Base-by-base conservation (phyloP, 2,797 vertebrate genomes). In the Lacerta bilineata region DNA sequence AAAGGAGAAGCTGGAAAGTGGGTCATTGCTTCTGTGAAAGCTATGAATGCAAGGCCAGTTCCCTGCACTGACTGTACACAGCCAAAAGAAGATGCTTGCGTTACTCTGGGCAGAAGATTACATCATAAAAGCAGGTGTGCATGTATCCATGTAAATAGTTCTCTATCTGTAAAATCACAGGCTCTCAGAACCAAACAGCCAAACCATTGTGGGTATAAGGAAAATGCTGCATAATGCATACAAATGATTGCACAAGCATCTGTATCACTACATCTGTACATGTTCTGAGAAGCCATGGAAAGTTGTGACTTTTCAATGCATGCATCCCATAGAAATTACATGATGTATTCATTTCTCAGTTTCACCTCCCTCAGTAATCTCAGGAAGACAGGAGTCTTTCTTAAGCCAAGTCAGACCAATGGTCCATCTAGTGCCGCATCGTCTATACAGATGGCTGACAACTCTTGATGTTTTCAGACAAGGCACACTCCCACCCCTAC, bases 1-100 rank as follows among this genome's bases (percentile, higher is more conserved):
- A 99, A 98, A 0, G 98, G 98, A 1, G 98, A 99, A 2, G 96
- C 98, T 0, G 98, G 98, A 93, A 99, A 99, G 92, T 99, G 98
- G 0, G 98, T 99, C 98, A 99, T 99, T 92, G 98, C 98, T 91
- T 99, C 98, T 0, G 98, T 99, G 97, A 99, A 99, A 93, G 98
- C 98, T 1, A 99, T 99, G 95, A 99, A 99, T 87, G 98, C 98
- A 96, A 99, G 94, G 83, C 98, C 98, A 2, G 98, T 99, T 82
- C 98, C 98, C 95, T 99, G 98, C 81, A 99, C 98, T 0, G 98
- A 97, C 98, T 99, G 97, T 46, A 90, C 43, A 18, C 71, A 25
- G 76, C 46, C 88, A 8, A 39, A 84, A n/a, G 81, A 5, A 71
- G 76, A 83, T 75, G 90, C 43, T 69, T n/a, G 55, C 4, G 64